Evolutionary conservation across 2,888 invertebrate species (phyloP), one percentile per base, ranked within the genome.

Genomic region (Gymnoscelis rufifasciata): DNA sequence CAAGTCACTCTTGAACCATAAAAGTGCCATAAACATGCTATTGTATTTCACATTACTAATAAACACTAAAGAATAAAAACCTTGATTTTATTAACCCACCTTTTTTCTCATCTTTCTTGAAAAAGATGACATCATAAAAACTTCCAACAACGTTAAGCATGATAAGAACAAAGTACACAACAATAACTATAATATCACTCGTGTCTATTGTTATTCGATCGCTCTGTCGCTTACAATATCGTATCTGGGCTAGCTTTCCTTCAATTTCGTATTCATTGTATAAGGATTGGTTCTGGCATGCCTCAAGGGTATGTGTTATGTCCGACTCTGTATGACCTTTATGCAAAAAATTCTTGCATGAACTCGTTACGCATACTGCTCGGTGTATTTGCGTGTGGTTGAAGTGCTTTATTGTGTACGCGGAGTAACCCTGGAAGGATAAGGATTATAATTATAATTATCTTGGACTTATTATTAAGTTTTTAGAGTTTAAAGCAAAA

Each of bases 311-410:
- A 15, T 12, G n/a, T 8, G 46, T 53, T 62, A 72, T 64, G 64
- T 61, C 72, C 56, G 33, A 31, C 42, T 64, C 58, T 42, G 51
- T 52, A 41, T 63, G 57, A 43, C 23, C 29, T 31, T 43, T 40
- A 39, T 42, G 35, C 8, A 59, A 31, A 14, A 61, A 68, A n/a
- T 56, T 49, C 54, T 66, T 68, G 52, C 86, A 87, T 4, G 72
- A 68, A 11, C 43, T 61, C 6, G 74, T 75, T 1, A 83, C 68
- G 54, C 87, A 87, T 0, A 84, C 62, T 1, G 74, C 86, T 62
- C 83, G 65, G 40, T 87, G 84, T 61, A 87, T 69, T 59, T 75
- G 70, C 39, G 83, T 76, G 55, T 84, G 82, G 48, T 87, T 82
- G 56, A 67, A 87, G 54, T 87, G 86, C 56, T 84, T 84, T 7